These are phyloP conservation scores for Microctenopoma stevenorrisi DNA, from an alignment of 2,797 vertebrate species.

Conservation along the genomic window DNA sequence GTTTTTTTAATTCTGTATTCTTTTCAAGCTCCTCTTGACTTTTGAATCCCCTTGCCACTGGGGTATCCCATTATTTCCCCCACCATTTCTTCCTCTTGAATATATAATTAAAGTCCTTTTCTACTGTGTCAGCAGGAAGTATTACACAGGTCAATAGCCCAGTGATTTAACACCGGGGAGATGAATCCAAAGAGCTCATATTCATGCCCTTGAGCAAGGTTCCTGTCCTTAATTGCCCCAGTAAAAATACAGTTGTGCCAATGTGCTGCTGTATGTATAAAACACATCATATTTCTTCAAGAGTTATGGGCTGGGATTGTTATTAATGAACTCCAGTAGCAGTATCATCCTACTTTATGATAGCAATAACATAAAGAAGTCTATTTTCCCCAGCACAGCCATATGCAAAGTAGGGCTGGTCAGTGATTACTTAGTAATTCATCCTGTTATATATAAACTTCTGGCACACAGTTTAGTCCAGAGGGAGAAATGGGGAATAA, in stretches of 20 bases:
- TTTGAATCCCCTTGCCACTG: conserved; percentile 75
- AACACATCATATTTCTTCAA: conserved; percentile 60
- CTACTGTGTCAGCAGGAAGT: conserved; percentile 68
- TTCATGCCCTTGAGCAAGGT: conserved; percentile 77
- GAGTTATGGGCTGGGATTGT: conserved; percentile 53
- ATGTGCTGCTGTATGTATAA: conserved; percentile 52
- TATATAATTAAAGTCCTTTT: conserved; percentile 78
- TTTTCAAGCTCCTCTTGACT: conserved; percentile 67
- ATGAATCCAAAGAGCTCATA: conserved; percentile 69
- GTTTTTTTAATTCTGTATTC: conserved; percentile 54
- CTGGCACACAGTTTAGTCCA: conserved; percentile 55
- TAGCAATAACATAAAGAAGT: conserved; percentile 60
- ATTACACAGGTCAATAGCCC: conserved; percentile 61
- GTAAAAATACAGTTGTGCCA: conserved; percentile 70
- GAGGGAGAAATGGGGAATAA: conserved; percentile 59
- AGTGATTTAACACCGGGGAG: conserved; percentile 71
- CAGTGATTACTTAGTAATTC: conserved; percentile 74
- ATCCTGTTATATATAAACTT: conserved; percentile 74
- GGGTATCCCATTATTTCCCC: conserved; percentile 63
- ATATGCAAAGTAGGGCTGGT: conserved; percentile 70
- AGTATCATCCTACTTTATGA: conserved; percentile 61
- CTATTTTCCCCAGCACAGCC: conserved; percentile 50
- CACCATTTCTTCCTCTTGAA: conserved; percentile 66
- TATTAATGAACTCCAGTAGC: conserved; percentile 68
- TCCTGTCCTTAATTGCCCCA: conserved; percentile 76